Evolutionary conservation across 2,113 vertebrate species (phyloP), one percentile per base, ranked within the genome.

Genomic region (Myxocyprinus asiaticus): DNA sequence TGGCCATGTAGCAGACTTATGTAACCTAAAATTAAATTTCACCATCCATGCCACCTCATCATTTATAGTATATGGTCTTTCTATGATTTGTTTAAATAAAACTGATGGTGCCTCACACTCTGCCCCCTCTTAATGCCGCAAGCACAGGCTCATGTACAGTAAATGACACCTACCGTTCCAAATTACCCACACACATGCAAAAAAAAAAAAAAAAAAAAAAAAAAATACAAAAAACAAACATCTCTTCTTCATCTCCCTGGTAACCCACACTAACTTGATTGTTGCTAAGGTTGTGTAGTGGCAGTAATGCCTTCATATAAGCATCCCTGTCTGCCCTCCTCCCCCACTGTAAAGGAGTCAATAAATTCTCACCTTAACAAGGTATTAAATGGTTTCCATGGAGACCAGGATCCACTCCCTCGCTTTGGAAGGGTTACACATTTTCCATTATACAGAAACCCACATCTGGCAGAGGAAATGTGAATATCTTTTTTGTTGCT

Each of bases 311-410:
- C 58, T 73, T 33, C 22, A 33, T 74, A 62, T 67, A 76, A 80
- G 78, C 70, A 47, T 82, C 82, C 3, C 22, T 33, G 22, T 33
- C 22, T 33, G 22, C 22, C 3, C 22, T 33, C 22, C 22, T 33
- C 79, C 61, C 72, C 56, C 73, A 53, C 63, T 59, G 79, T 58
- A 55, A 80, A 22, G 81, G 81, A 82, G 67, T 87, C 80, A 45
- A 88, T 88, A 83, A 79, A 88, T 89, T 82, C 85, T 83, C 81
- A 82, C 84, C 58, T 33, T 76, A 81, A 81, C 66, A 76, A 78
- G 80, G 69, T 59, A 86, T 83, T 84, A 83, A 86, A 85, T 68
- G 72, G 84, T 87, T 86, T 81, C 82, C 84, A 88, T 63, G 64
- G 86, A 87, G 78, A 90, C 86, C 79, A 81, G 55, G 44, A 64